These are phyloP conservation scores for Bungarus multicinctus DNA, from an alignment of 2,113 vertebrate genomes.

Conservation along the genomic window DNA sequence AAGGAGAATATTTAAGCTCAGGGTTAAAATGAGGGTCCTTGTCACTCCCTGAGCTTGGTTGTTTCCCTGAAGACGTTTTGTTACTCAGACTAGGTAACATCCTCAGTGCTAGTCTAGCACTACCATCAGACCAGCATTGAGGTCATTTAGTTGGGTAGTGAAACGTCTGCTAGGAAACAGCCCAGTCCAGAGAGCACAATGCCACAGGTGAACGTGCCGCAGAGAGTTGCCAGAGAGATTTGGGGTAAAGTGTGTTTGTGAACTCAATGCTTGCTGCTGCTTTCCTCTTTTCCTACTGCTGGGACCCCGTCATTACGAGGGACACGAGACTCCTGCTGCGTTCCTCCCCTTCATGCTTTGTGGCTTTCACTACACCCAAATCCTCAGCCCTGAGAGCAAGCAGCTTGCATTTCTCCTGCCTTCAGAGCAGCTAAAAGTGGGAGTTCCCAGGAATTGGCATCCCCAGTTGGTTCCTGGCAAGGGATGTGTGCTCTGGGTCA, in stretches of 20 bases:
- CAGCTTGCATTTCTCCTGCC: neutral
- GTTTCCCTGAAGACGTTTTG: neutral
- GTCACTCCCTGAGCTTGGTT: neutral
- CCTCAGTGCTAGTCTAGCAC: neutral
- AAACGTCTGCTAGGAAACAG: neutral
- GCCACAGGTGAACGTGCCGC: constrained; percentile 18
- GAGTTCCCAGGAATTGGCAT: neutral
- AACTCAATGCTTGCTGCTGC: neutral
- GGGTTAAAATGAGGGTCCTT: neutral
- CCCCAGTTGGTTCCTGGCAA: neutral
- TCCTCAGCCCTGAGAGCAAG: neutral
- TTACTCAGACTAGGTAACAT: neutral
- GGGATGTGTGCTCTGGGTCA: neutral
- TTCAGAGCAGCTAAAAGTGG: neutral
- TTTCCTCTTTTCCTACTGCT: neutral
- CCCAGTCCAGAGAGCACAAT: neutral
- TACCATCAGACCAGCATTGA: neutral
- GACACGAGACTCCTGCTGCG: neutral
- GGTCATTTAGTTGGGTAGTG: neutral
- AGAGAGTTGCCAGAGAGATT: neutral
- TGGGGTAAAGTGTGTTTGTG: too few relatives aligned
- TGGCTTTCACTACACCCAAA: neutral
- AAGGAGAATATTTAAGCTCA: neutral
- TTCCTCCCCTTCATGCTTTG: neutral
- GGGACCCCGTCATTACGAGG: neutral